Evolutionary conservation across 1,140 invertebrate genomes (phyloP), one percentile per base, ranked within the genome.

Genomic region (Aphis gossypii): DNA sequence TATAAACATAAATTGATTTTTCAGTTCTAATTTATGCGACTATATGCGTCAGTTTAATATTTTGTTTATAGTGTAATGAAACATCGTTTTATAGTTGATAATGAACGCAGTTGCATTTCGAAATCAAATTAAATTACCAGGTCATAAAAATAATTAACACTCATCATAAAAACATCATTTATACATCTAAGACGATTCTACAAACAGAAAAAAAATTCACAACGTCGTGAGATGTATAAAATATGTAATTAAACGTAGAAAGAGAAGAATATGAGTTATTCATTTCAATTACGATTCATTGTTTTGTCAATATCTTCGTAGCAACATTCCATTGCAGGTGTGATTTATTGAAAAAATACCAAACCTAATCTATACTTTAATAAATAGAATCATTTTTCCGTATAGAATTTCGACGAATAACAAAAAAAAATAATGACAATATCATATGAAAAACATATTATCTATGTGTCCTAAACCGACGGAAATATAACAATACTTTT

Each of bases 211-310:
- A 48, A 88, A 89, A 35, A 51, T 35, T 21, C n/a, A 89, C 20
- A 54, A 23, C n/a, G 21, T n/a, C 48, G 48, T 54, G 87, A 48
- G 87, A 54, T 89, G 48, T 44, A 54, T 54, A 54, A 89, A n/a
- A n/a, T n/a, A 87, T n/a, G 41, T 87, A 87, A 87, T 87, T 89
- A 89, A 89, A 89, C 8, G n/a, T 3, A 35, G 41, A 30, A 88
- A 21, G 5, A 21, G 87, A 30, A 30, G 9, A n/a, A 68, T 30
- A 68, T n/a, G 30, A 76, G 30, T n/a, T n/a, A 76, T 38, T 89
- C 20, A 38, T 51, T 89, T 89, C 87, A 54, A 48, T 23, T 89
- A 89, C 9, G n/a, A 41, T 89, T 38, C 35, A 35, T 54, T 56
- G 35, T 54, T 23, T 89, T 89, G 51, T 89, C 54, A 38, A 38